These are phyloP conservation scores for Drosophila melanosoma DNA, from an alignment of 2,888 invertebrate species.

Conservation along the genomic window DNA sequence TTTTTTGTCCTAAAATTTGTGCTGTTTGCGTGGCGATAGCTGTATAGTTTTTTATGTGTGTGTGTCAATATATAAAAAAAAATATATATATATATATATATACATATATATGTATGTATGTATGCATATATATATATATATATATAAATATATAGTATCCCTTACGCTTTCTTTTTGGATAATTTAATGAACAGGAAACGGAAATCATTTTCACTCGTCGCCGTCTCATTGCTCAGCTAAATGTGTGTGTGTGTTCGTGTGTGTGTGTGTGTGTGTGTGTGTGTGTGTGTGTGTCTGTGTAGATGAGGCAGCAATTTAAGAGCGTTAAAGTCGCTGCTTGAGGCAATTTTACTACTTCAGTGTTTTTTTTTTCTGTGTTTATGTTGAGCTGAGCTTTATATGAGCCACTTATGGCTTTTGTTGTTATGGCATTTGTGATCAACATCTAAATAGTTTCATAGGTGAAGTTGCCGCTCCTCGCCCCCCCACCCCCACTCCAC, in stretches of 20 bases:
- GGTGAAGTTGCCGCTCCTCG: background rate
- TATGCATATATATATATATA: background rate
- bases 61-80: background rate
- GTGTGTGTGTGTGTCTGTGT: too few species aligned
- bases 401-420: slow-evolving; percentile 28
- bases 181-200: slow-evolving; percentile 76
- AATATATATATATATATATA: background rate
- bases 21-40: background rate
- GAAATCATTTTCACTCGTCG: slow-evolving; percentile 66
- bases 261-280: slow-evolving; percentile 1
- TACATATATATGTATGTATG: background rate
- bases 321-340: slow-evolving; percentile 10
- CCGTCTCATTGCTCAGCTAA: slow-evolving; percentile 14
- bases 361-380: background rate
- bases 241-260: background rate
- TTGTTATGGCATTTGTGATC: slow-evolving; percentile 37
- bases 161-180: slow-evolving; percentile 69
- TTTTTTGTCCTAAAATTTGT: background rate
- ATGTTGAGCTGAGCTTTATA: slow-evolving; percentile 22
- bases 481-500: background rate
- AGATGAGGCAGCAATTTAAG: slow-evolving; percentile 16
- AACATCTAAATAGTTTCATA: slow-evolving; percentile 21
- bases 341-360: slow-evolving; percentile 2
- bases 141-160: slow-evolving; percentile 17
- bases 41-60: background rate